Percentiles rank a stretch among this genome's conserved stretches.
Evolutionary conservation across 2,888 invertebrate genomes (phyloP).

Genomic region (Diabrotica balteata): DNA sequence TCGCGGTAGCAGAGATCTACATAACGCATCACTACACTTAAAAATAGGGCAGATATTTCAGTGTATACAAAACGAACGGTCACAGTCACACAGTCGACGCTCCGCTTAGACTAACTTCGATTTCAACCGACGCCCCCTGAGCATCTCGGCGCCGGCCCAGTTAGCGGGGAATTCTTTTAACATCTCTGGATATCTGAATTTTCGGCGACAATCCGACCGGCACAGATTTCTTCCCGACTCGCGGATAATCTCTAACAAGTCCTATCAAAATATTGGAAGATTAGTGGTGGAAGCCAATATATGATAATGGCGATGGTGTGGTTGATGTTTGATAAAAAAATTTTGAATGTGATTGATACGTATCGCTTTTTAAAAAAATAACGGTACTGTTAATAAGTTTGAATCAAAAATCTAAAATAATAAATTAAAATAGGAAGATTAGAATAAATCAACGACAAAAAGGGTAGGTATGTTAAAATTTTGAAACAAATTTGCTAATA

Average conservation of each 20-base stretch:
- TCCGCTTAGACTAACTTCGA: constrained; percentile 32
- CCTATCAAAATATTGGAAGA: constrained; percentile 33
- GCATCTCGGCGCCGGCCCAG: constrained; percentile 35
- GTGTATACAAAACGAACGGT: not conserved
- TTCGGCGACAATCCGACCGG: constrained; percentile 29
- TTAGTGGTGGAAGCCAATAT: constrained; percentile 10
- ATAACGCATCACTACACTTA: constrained; percentile 16
- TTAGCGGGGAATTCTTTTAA: constrained; percentile 21
- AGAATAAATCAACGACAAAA: too few species aligned
- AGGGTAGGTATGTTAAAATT: too few species aligned
- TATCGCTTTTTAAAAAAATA: too few species aligned
- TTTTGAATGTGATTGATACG: too few species aligned
- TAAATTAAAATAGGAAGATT: too few species aligned
- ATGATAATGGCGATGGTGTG: not conserved
- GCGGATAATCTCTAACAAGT: constrained; percentile 30
- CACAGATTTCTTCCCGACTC: constrained; percentile 31
- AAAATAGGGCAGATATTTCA: constrained; percentile 17
- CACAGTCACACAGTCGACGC: constrained; percentile 4
- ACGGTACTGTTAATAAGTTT: too few species aligned
- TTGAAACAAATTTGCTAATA: too few species aligned
- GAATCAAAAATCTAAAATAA: too few species aligned
- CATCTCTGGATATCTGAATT: constrained; percentile 26
- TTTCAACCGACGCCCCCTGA: constrained; percentile 35
- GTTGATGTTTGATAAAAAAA: not conserved
- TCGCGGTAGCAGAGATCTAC: constrained; percentile 3